phyloP scores from a whole-genome alignment of 2,888 invertebrate species.

The Clusia tigrina region DNA sequence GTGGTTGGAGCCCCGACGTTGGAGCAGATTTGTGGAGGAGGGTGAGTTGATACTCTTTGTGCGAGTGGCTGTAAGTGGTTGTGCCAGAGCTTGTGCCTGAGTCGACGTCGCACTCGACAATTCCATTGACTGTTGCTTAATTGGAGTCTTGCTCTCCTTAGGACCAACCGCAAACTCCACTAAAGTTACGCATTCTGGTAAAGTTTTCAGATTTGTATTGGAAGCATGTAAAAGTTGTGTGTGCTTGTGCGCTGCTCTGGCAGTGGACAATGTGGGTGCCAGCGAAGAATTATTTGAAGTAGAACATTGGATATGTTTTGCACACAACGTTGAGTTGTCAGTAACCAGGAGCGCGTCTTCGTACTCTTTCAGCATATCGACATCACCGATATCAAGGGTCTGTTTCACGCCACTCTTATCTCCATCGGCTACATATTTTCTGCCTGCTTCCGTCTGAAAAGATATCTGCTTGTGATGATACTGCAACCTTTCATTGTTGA shows the following conservation, averaged over 20 bases:
- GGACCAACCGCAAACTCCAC: conserved; percentile 67
- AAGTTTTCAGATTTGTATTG: conserved; percentile 75
- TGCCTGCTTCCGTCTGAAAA: conserved; percentile 36
- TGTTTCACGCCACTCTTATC: conserved; percentile 9
- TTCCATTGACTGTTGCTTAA: conserved; percentile 55
- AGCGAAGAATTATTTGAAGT: conserved; percentile 33
- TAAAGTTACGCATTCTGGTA: conserved; percentile 76
- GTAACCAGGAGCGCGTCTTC: conserved; percentile 23
- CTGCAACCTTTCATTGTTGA: conserved; percentile 49
- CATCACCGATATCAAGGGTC: conserved; percentile 22
- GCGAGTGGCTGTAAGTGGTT: background rate
- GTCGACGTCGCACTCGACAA: conserved; percentile 37
- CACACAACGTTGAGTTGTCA: conserved; percentile 14
- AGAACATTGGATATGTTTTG: conserved; percentile 27
- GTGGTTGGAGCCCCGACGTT: conserved; percentile 71
- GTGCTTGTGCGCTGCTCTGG: conserved; percentile 50
- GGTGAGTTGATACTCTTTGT: conserved; percentile 38
- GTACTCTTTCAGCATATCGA: conserved; percentile 29
- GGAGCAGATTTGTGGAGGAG: conserved; percentile 62
- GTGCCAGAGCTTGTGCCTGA: conserved; percentile 26
- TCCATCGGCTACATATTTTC: conserved; percentile 7
- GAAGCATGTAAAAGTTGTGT: conserved; percentile 64
- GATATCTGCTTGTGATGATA: conserved; percentile 53
- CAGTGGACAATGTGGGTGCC: conserved; percentile 30
- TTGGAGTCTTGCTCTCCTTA: conserved; percentile 42